Percentiles rank a stretch among this genome's conserved stretches.
Evolutionary conservation across 2,888 invertebrate species (phyloP).

Genomic region (Tetanocera ferruginea): DNA sequence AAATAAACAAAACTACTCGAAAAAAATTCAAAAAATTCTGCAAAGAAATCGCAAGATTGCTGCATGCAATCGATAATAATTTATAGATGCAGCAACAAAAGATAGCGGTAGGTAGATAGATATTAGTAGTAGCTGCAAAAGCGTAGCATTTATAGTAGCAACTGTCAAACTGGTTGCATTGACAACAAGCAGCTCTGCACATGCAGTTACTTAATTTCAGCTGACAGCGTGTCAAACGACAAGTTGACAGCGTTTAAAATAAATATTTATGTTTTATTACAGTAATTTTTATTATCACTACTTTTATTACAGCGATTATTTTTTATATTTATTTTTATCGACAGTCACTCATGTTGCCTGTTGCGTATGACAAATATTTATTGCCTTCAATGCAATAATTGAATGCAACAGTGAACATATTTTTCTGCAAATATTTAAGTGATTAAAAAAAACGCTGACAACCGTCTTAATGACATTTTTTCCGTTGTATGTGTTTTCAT

Average conservation of each 20-base stretch:
- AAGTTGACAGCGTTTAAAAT: background rate
- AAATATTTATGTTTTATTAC: background rate
- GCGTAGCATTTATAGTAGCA: too few species aligned
- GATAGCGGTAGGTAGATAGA: background rate
- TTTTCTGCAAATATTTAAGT: too few species aligned
- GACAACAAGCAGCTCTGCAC: too few species aligned
- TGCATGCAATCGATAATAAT: background rate
- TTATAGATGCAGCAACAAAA: background rate
- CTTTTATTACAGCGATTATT: too few species aligned
- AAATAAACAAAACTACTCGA: background rate
- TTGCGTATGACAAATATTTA: slow-evolving; percentile 8
- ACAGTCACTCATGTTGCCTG: background rate
- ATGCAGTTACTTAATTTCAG: too few species aligned
- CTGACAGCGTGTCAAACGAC: background rate
- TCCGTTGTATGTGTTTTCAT: too few species aligned
- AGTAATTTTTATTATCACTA: background rate
- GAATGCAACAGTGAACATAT: too few species aligned
- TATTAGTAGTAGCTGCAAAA: too few species aligned
- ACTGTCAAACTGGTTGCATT: too few species aligned
- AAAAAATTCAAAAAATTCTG: background rate
- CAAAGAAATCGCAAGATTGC: background rate
- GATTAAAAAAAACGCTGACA: too few species aligned
- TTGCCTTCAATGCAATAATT: background rate
- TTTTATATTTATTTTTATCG: background rate
- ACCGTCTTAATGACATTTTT: too few species aligned